Evolutionary conservation across 2,888 invertebrate species (phyloP).

Genomic region (Tetheella fluctuosa): DNA sequence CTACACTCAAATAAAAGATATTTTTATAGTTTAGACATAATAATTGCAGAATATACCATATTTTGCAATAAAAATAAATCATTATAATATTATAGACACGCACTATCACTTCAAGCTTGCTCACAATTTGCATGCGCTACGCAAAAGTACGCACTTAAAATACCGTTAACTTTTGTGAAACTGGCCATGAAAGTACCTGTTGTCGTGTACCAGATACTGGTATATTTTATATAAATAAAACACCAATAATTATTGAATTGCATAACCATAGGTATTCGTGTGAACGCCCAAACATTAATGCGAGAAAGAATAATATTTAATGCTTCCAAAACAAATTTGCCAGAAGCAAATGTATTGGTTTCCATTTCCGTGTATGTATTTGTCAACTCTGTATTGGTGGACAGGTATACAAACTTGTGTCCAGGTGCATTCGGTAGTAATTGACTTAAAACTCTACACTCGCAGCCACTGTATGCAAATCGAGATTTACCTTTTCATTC

Average conservation of each 20-base stretch:
- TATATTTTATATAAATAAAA: neutral
- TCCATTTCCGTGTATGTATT: slow-evolving; percentile 39
- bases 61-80: neutral
- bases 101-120: slow-evolving; percentile 37
- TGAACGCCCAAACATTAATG: neutral
- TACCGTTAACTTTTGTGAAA: slow-evolving; percentile 49
- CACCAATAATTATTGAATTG: neutral
- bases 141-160: slow-evolving; percentile 46
- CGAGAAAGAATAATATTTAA: slow-evolving; percentile 8
- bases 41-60: neutral
- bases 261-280: neutral
- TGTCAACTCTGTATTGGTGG: slow-evolving; percentile 29
- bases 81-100: slow-evolving; percentile 14
- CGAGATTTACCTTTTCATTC: slow-evolving; percentile 40
- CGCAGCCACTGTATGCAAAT: slow-evolving; percentile 38
- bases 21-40: too few species aligned
- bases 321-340: slow-evolving; percentile 32
- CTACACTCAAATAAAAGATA: slow-evolving; percentile 16
- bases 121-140: slow-evolving; percentile 30
- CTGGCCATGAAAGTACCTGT: slow-evolving; percentile 39
- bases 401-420: slow-evolving; percentile 25
- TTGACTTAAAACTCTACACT: slow-evolving; percentile 31
- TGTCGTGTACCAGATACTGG: slow-evolving; percentile 37
- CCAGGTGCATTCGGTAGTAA: slow-evolving; percentile 32
- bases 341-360: slow-evolving; percentile 32